Evolutionary conservation across 2,797 vertebrate species (phyloP).

Genomic region (Capromys pilorides): DNA sequence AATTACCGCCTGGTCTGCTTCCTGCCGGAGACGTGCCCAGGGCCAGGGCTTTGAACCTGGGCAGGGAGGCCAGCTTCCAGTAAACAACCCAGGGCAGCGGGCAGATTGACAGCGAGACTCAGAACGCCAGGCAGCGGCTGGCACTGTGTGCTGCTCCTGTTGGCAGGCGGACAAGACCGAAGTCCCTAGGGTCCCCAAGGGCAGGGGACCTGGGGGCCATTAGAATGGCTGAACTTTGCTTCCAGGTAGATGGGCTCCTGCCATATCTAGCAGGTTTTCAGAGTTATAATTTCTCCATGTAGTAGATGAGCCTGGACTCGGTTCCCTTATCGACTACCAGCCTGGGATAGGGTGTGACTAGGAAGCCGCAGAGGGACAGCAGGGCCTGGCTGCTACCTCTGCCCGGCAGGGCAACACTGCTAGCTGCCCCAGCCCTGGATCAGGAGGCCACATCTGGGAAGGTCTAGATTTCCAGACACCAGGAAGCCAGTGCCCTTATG

Average conservation of each 20-base stretch:
- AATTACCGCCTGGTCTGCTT: constrained; percentile 82
- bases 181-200: neutral
- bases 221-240: neutral
- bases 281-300: neutral
- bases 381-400: neutral
- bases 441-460: neutral
- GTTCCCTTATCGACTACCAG: constrained; percentile 4
- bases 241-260: constrained; percentile 15
- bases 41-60: constrained; percentile 83
- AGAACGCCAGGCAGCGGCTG: neutral
- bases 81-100: constrained; percentile 74
- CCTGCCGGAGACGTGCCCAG: constrained; percentile 81
- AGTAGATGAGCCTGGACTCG: neutral
- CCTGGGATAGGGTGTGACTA: neutral
- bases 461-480: neutral
- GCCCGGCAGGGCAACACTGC: neutral
- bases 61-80: constrained; percentile 79
- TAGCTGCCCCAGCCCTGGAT: too few species aligned
- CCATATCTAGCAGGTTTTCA: neutral
- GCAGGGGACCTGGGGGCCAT: neutral
- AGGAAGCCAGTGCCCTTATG: neutral
- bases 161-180: neutral
- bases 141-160: neutral
- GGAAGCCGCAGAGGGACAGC: neutral
- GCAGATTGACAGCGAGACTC: constrained; percentile 76